Conservation (phyloP, 2,888 invertebrate species). For the Cryptocheilus praepositus region DNA sequence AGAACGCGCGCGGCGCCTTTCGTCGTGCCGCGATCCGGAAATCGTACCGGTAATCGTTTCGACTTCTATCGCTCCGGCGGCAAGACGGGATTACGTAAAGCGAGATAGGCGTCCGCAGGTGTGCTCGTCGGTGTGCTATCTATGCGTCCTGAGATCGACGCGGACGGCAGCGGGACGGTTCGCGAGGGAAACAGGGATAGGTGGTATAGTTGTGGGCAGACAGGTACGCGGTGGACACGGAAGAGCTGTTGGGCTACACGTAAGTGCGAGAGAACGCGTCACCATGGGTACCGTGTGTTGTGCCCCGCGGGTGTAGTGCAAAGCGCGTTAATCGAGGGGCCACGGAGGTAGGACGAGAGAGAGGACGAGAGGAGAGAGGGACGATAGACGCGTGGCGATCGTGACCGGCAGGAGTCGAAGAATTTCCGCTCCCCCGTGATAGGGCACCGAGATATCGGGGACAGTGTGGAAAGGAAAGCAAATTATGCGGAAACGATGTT, state of each 20-base stretch:
- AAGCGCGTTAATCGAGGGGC: conserved; percentile 27
- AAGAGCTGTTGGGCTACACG: conserved; percentile 6
- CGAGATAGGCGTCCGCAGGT: too few relatives aligned
- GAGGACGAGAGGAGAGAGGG: conserved; percentile 18
- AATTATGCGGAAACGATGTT: too few relatives aligned
- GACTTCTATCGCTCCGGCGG: too few relatives aligned
- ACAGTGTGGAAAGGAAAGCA: too few relatives aligned
- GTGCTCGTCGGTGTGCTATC: too few relatives aligned
- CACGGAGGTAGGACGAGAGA: conserved; percentile 20
- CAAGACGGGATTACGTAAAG: too few relatives aligned
- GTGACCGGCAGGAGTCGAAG: conserved; percentile 26
- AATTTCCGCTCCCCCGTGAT: conserved; percentile 28
- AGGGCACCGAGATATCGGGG: too few relatives aligned
- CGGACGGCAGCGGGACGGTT: neutral
- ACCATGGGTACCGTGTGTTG: conserved; percentile 59
- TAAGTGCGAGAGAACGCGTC: conserved; percentile 46
- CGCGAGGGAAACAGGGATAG: neutral
- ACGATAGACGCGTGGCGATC: conserved; percentile 32
- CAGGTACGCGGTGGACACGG: conserved; percentile 1
- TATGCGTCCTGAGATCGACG: too few relatives aligned
- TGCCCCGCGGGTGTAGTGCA: conserved; percentile 57
- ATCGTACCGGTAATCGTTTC: too few relatives aligned
- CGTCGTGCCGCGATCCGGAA: too few relatives aligned
- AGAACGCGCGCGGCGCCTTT: conserved; percentile 14
- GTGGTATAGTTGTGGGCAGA: neutral